Percentiles rank a stretch among this genome's conserved stretches.
Evolutionary conservation across 1,140 invertebrate species (phyloP).

Genomic region (Metaphire vulgaris): DNA sequence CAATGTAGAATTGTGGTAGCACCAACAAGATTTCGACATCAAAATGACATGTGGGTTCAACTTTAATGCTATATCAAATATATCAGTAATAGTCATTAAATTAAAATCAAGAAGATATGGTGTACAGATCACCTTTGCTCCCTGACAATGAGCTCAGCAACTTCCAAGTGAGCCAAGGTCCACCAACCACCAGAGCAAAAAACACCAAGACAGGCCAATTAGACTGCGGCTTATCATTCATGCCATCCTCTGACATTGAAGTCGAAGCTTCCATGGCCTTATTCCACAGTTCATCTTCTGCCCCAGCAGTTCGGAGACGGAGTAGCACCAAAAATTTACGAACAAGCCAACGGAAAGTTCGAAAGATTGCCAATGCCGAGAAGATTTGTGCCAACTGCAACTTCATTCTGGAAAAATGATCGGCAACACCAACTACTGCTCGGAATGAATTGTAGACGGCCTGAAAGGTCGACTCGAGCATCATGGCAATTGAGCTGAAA

Average conservation of each 20-base stretch:
- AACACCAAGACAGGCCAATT: constrained; percentile 65
- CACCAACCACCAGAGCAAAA: constrained; percentile 75
- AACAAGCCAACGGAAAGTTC: constrained; percentile 71
- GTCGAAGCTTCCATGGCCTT: constrained; percentile 34
- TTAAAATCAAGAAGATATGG: neutral
- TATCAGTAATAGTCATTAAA: neutral
- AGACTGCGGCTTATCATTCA: constrained; percentile 36
- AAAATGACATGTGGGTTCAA: too few species aligned
- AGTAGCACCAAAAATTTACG: constrained; percentile 65
- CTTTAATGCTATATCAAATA: too few species aligned
- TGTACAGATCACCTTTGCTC: constrained; percentile 52
- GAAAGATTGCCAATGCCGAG: constrained; percentile 72
- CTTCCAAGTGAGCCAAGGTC: constrained; percentile 85
- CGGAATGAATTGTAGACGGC: constrained; percentile 89
- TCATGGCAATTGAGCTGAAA: constrained; percentile 86
- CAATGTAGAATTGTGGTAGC: too few species aligned
- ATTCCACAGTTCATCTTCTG: constrained; percentile 46
- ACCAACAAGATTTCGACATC: too few species aligned
- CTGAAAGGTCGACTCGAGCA: constrained; percentile 88
- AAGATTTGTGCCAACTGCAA: constrained; percentile 66
- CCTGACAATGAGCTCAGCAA: constrained; percentile 62
- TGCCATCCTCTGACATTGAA: neutral
- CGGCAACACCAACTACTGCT: constrained; percentile 87
- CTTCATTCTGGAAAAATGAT: constrained; percentile 79
- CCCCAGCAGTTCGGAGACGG: constrained; percentile 49